Evolutionary conservation across 2,113 vertebrate genomes (phyloP).

Genomic region (Dromiciops gliroides): DNA sequence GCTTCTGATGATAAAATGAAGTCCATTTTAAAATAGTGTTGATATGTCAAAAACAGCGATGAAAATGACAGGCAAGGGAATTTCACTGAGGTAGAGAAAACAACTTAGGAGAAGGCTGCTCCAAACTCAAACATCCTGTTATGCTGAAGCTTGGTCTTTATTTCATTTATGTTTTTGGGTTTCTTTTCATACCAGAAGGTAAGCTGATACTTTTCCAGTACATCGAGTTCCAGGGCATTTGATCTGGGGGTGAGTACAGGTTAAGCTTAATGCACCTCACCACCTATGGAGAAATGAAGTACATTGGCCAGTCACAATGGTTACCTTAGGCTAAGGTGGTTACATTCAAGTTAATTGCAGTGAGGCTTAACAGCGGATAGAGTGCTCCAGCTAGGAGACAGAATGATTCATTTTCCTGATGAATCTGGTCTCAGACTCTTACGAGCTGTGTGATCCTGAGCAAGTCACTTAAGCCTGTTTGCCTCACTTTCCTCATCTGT

Average conservation of each 20-base stretch:
- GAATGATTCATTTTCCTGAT: not conserved
- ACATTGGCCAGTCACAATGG: not conserved
- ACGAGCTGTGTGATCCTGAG: not conserved
- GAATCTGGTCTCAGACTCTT: not conserved
- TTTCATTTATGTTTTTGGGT: not conserved
- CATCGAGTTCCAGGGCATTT: not conserved
- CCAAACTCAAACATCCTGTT: not conserved
- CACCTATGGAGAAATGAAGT: not conserved
- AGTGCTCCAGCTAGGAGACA: not conserved
- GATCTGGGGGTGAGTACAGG: not conserved
- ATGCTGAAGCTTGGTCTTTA: not conserved
- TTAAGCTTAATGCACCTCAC: not conserved
- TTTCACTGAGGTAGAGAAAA: not conserved
- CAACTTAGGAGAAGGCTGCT: not conserved
- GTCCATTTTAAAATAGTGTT: not conserved
- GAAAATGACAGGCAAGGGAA: not conserved
- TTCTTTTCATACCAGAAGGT: not conserved
- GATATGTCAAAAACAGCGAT: not conserved
- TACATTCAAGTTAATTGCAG: not conserved
- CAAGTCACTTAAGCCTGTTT: not conserved
- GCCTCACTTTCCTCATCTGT: not conserved
- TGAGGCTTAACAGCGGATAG: too few species aligned
- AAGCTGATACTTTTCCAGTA: not conserved
- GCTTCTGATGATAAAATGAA: not conserved
- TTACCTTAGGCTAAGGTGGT: not conserved